Conservation (phyloP, 2,797 vertebrate species). For the Neosilurus hyrtlii region DNA sequence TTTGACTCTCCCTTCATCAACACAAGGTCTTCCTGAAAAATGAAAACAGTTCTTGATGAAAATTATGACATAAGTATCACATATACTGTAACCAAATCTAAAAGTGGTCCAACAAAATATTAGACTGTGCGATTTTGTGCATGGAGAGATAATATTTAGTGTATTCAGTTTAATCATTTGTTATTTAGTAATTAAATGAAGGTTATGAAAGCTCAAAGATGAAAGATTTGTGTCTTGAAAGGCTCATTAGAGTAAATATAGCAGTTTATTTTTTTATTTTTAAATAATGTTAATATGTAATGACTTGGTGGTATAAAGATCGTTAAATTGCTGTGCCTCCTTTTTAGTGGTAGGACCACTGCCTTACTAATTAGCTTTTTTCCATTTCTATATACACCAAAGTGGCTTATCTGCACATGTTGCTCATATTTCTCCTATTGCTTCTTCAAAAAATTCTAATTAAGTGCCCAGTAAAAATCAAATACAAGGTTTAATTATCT, state of each 20-base stretch:
- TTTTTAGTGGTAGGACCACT: constrained; percentile 37
- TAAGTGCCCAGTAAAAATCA: constrained; percentile 51
- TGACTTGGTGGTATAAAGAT: constrained; percentile 40
- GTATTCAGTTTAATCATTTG: background rate
- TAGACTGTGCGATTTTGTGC: background rate
- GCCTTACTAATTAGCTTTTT: constrained; percentile 34
- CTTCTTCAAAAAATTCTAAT: constrained; percentile 34
- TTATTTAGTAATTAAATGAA: constrained; percentile 6
- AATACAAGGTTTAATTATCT: constrained; percentile 72
- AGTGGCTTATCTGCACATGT: constrained; percentile 4
- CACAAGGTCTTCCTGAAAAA: too few species aligned
- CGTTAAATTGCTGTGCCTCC: constrained; percentile 33
- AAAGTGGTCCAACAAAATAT: too few species aligned
- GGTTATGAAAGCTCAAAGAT: background rate
- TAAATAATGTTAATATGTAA: constrained; percentile 40
- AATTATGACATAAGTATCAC: too few species aligned
- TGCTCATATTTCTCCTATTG: constrained; percentile 9
- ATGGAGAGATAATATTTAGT: background rate
- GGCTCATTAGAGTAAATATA: constrained; percentile 24
- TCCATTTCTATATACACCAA: constrained; percentile 7
- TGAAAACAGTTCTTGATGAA: too few species aligned
- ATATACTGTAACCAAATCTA: too few species aligned
- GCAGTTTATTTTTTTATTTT: constrained; percentile 46
- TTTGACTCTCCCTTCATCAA: too few species aligned
- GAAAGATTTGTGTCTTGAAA: constrained; percentile 12